phyloP scores from a whole-genome alignment of 2,113 vertebrate genomes.

The Microtus richardsoni region DNA sequence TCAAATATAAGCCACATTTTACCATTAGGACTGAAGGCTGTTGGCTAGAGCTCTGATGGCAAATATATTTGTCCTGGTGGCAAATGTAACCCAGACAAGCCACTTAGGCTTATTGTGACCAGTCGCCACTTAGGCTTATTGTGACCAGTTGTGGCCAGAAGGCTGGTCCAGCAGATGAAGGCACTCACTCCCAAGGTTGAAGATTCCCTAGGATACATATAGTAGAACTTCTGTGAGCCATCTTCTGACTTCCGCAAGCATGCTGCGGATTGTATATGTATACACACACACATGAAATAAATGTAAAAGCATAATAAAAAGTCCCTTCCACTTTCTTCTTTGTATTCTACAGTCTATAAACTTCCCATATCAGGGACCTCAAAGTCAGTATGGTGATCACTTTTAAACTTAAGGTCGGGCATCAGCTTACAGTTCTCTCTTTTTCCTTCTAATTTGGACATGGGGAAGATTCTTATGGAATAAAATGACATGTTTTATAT shows the following conservation, averaged over 20 bases:
- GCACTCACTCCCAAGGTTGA: neutral
- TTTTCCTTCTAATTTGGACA: slow-evolving; percentile 6
- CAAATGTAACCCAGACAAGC: slow-evolving; percentile 12
- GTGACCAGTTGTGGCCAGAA: neutral
- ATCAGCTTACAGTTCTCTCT: slow-evolving; percentile 36
- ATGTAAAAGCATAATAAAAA: neutral
- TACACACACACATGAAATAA: neutral
- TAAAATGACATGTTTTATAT: slow-evolving; percentile 56
- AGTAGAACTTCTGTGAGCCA: neutral
- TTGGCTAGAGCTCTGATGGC: neutral
- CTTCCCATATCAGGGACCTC: slow-evolving; percentile 56
- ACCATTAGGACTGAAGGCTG: slow-evolving; percentile 50
- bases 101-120: slow-evolving; percentile 57
- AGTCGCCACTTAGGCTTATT: slow-evolving; percentile 51
- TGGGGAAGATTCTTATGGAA: slow-evolving; percentile 18
- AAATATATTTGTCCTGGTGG: neutral
- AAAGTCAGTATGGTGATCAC: slow-evolving; percentile 1
- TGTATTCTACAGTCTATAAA: slow-evolving; percentile 42
- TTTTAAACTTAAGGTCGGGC: slow-evolving; percentile 27
- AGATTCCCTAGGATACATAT: no score
- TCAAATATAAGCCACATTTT: slow-evolving; percentile 59
- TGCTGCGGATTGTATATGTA: neutral
- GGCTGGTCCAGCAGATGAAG: neutral
- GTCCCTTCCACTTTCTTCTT: slow-evolving; percentile 62
- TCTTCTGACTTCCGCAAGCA: neutral